Percentiles rank a stretch among this genome's conserved stretches.
Evolutionary conservation across 2,888 invertebrate genomes (phyloP).

Genomic region (Acrobasis suavella): DNA sequence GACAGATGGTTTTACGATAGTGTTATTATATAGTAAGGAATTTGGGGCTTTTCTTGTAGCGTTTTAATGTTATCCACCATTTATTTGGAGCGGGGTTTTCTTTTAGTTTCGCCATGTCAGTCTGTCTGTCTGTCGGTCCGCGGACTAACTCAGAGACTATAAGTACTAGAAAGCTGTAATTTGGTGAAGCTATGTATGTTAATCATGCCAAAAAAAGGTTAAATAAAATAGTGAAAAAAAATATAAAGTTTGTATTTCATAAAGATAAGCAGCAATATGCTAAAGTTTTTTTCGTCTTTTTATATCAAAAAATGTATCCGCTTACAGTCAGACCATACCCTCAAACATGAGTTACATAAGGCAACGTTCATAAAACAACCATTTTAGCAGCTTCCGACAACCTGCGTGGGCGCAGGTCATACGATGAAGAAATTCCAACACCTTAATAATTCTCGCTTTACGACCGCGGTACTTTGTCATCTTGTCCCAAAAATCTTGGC

Average conservation of each 20-base stretch:
- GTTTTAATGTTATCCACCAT: not conserved
- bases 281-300: too few relatives aligned
- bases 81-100: too few relatives aligned
- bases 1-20: conserved; percentile 33
- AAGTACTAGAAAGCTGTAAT: too few relatives aligned
- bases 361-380: conserved; percentile 57
- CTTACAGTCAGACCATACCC: conserved; percentile 25
- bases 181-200: too few relatives aligned
- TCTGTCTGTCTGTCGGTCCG: too few relatives aligned
- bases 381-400: conserved; percentile 53
- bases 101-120: too few relatives aligned
- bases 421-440: conserved; percentile 49
- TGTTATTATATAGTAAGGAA: not conserved
- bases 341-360: conserved; percentile 36
- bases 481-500: conserved; percentile 9
- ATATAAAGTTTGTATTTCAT: too few relatives aligned
- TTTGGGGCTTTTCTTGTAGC: not conserved
- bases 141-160: too few relatives aligned
- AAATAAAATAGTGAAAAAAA: too few relatives aligned
- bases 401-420: conserved; percentile 54
- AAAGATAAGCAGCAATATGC: too few relatives aligned
- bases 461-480: conserved; percentile 8
- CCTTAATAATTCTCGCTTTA: conserved; percentile 18
- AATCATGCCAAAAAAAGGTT: too few relatives aligned
- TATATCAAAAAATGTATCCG: not conserved